Base-by-base conservation (phyloP, 2,797 vertebrate genomes). In the Channa striata region DNA sequence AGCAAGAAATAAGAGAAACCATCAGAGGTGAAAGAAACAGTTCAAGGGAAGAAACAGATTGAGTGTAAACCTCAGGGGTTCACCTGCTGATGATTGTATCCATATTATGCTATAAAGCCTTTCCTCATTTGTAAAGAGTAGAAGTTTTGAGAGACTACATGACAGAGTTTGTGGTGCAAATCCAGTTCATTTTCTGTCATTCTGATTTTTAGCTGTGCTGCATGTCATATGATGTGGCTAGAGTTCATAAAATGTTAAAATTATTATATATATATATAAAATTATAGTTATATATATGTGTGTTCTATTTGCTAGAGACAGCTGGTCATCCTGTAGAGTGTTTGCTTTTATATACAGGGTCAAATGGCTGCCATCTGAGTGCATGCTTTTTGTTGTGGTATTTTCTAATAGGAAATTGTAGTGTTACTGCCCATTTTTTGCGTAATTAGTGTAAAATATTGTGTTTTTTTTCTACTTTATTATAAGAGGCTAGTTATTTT, bases 1-100 rank as follows among this genome's bases (percentile, higher is more conserved):
- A 72, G 48, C 43, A 61, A 51, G 70, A 46, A 62, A n/a, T n/a
- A 60, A 43, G 37, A 49, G 37, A 72, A 30, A 34, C n/a, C 66
- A 81, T 67, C 10, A 54, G 44, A 73, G 69, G 81, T 81, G 60
- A 89, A 79, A 68, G 63, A 51, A 33, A 42, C 16, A 49, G 69
- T 30, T 51, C 11, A 59, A 49, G 52, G 80, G 54, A 57, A 1
- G 14, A 67, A 34, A 68, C 47, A 37, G 63, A 48, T 30, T 50
- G 43, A 74, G 33, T 59, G 43, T 78, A 61, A 74, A 71, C 78
- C 78, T 74, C 72, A 53, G 47, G 61, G 68, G 65, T 66, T 77
- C 62, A 69, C 50, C 25, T 49, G 2, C 64, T 73, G 60, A 16
- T 61, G 46, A 23, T 68, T 76, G 12, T 33, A 68, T 53, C 56